Conservation (phyloP, 2,888 invertebrate genomes). For the Acanthosepion pharaonis region DNA sequence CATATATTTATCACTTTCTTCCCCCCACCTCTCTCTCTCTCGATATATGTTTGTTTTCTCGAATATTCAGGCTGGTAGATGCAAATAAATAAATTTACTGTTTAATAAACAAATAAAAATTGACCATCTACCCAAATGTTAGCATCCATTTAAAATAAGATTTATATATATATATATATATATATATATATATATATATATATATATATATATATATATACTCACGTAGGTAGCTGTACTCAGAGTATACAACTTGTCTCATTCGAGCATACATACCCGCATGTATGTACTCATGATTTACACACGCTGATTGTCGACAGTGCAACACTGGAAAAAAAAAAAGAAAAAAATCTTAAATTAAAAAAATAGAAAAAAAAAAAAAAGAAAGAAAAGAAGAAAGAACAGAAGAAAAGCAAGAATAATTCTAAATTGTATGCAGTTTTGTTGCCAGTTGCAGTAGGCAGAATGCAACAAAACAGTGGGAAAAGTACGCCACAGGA, state of each 20-base stretch:
- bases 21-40: no score
- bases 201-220: conserved; percentile 39
- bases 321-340: neutral
- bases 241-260: neutral
- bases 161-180: neutral
- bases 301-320: neutral
- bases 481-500: neutral
- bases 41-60: no score
- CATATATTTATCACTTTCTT: neutral
- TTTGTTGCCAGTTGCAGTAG: conserved; percentile 18
- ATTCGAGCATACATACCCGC: neutral
- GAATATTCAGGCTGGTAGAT: no score
- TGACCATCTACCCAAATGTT: no score
- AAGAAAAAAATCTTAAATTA: no score
- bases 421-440: neutral
- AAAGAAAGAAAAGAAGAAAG: no score
- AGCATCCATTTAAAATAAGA: no score
- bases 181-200: conserved; percentile 37
- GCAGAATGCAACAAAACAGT: neutral
- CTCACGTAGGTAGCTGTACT: neutral
- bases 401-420: no score
- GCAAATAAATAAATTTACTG: no score
- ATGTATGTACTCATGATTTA: neutral
- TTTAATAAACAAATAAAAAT: no score
- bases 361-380: no score